Evolutionary conservation across 2,113 vertebrate genomes (phyloP).

Genomic region (Calyptommatus sinebrachiatus): DNA sequence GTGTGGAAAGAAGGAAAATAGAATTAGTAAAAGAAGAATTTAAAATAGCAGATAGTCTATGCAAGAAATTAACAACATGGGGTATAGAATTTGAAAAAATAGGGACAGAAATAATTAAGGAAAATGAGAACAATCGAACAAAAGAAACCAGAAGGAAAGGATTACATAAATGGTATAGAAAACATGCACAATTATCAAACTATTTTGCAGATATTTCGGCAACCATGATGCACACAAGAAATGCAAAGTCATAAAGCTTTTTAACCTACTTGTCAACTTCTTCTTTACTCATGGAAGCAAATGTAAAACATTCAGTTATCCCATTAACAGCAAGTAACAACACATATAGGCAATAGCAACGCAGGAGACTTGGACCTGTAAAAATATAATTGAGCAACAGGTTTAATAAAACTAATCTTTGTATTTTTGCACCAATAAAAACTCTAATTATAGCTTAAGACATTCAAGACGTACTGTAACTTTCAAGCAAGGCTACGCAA

Average conservation of each 20-base stretch:
- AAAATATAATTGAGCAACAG: slow-evolving; percentile 15
- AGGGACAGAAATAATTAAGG: too few relatives aligned
- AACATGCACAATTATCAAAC: background rate
- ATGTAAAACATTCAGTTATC: slow-evolving; percentile 92
- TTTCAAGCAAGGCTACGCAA: background rate
- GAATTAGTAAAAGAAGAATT: too few relatives aligned
- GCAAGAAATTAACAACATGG: too few relatives aligned
- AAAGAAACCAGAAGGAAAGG: too few relatives aligned
- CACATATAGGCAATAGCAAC: slow-evolving; percentile 88
- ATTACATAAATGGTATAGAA: too few relatives aligned
- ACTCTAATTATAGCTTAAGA: slow-evolving; percentile 7
- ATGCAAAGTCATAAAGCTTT: background rate
- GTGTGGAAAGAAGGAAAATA: too few relatives aligned
- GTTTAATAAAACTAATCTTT: background rate
- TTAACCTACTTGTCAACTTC: slow-evolving; percentile 88
- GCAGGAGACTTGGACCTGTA: slow-evolving; percentile 85
- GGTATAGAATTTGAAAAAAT: too few relatives aligned
- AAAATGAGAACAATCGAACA: too few relatives aligned
- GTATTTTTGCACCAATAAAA: background rate
- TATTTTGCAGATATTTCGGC: background rate
- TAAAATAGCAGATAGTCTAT: too few relatives aligned
- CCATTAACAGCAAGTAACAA: slow-evolving; percentile 92
- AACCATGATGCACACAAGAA: background rate
- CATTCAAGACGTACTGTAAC: background rate
- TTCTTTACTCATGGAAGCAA: slow-evolving; percentile 92